Percentiles rank a stretch among this genome's conserved stretches.
Conservation (phyloP, 2,888 invertebrate genomes). For the Hybos culiciformis region DNA sequence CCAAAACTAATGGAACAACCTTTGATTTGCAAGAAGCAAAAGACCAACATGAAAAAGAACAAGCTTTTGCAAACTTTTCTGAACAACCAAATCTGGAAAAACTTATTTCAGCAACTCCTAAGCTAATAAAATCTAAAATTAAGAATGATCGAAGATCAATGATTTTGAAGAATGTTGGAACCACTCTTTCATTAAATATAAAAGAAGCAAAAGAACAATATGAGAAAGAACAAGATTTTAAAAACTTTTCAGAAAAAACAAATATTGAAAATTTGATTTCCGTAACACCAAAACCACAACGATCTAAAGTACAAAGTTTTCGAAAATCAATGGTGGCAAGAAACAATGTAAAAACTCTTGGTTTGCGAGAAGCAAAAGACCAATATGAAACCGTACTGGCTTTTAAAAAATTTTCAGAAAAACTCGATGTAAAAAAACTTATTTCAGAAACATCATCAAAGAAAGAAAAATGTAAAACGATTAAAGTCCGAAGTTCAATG, state of each 20-base stretch:
- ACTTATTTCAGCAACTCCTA: not conserved
- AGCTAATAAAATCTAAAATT: rapidly evolving
- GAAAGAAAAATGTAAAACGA: too few relatives aligned
- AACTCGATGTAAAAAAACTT: too few relatives aligned
- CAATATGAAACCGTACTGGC: not conserved
- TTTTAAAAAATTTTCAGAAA: not conserved
- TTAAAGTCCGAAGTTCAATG: too few relatives aligned
- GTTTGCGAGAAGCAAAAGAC: not conserved
- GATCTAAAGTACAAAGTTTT: too few relatives aligned
- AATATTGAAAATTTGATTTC: not conserved
- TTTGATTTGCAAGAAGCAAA: not conserved
- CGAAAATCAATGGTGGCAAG: not conserved
- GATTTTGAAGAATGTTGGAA: not conserved
- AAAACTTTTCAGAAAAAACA: not conserved
- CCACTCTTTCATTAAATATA: not conserved
- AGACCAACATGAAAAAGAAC: not conserved
- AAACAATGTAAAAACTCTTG: not conserved
- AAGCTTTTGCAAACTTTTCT: not conserved
- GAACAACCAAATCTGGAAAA: not conserved
- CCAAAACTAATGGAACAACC: not conserved
- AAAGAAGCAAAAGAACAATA: not conserved
- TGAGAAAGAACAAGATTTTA: not conserved
- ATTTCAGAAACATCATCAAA: too few relatives aligned
- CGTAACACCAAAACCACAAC: not conserved
- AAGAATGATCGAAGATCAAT: slow-evolving; percentile 8